Conservation (phyloP, 2,888 invertebrate species). For the Amphipyra berbera region DNA sequence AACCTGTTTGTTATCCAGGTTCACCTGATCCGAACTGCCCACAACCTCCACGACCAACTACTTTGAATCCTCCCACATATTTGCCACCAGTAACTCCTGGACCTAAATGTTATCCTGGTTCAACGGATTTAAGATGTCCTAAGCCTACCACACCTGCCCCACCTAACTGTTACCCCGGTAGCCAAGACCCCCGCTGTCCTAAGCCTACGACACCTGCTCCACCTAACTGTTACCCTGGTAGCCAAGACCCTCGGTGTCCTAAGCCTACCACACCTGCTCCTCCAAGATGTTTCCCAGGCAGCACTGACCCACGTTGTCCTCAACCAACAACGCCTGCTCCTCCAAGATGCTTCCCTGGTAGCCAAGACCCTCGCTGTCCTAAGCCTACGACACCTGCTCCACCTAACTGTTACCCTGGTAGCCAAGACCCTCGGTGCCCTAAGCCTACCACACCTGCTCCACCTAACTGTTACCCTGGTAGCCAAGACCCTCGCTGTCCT, state of each 20-base stretch:
- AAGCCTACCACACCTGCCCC: too few relatives aligned
- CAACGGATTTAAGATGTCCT: conserved; percentile 12
- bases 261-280: conserved; percentile 56
- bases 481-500: conserved; percentile 61
- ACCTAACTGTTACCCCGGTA: too few relatives aligned
- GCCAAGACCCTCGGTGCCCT: conserved; percentile 49
- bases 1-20: conserved; percentile 51
- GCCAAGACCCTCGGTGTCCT: conserved; percentile 63
- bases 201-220: not conserved
- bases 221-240: conserved; percentile 63
- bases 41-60: conserved; percentile 35
- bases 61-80: conserved; percentile 61
- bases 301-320: conserved; percentile 41
- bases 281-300: conserved; percentile 52
- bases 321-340: conserved; percentile 49
- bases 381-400: conserved; percentile 55
- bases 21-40: conserved; percentile 61
- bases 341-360: conserved; percentile 66
- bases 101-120: conserved; percentile 40
- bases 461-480: conserved; percentile 69
- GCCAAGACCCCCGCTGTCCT: too few relatives aligned
- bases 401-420: conserved; percentile 62
- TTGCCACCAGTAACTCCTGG: conserved; percentile 61
- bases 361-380: conserved; percentile 67
- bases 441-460: conserved; percentile 67